Evolutionary conservation across 2,888 invertebrate genomes (phyloP).

Genomic region (Danaus chrysippus): DNA sequence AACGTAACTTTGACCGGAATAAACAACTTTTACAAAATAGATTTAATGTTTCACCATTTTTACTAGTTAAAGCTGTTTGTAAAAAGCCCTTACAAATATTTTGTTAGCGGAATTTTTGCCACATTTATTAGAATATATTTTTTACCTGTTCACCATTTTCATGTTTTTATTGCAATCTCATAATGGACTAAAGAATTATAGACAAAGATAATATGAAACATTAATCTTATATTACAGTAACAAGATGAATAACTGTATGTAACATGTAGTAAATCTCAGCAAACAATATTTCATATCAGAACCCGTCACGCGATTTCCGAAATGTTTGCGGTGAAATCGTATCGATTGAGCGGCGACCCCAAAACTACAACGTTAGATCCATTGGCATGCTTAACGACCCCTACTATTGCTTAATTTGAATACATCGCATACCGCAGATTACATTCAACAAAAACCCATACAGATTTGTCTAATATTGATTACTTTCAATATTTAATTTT

Average conservation of each 20-base stretch:
- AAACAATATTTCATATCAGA: conserved; percentile 9
- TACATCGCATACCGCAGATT: conserved; percentile 3
- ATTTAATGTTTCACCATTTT: not conserved
- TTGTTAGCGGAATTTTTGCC: not conserved
- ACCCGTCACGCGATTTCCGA: conserved; percentile 15
- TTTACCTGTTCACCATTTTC: too few relatives aligned
- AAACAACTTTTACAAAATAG: conserved; percentile 1
- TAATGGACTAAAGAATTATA: not conserved
- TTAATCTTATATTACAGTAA: conserved; percentile 4
- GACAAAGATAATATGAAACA: not conserved
- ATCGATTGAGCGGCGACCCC: conserved; percentile 14
- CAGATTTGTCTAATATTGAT: not conserved
- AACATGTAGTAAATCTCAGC: conserved; percentile 6
- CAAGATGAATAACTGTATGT: conserved; percentile 8
- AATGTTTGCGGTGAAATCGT: conserved; percentile 17
- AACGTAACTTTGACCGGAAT: conserved; percentile 5
- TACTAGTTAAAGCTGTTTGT: conserved; percentile 1
- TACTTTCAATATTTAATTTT: not conserved
- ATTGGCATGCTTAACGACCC: conserved; percentile 19
- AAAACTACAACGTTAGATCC: conserved; percentile 20
- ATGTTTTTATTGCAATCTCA: too few relatives aligned
- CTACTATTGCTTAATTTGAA: conserved; percentile 14
- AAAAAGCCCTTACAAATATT: not conserved
- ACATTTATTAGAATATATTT: too few relatives aligned
- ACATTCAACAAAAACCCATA: not conserved